phyloP scores from a whole-genome alignment of 1,140 invertebrate genomes.

The Drosophila lini region DNA sequence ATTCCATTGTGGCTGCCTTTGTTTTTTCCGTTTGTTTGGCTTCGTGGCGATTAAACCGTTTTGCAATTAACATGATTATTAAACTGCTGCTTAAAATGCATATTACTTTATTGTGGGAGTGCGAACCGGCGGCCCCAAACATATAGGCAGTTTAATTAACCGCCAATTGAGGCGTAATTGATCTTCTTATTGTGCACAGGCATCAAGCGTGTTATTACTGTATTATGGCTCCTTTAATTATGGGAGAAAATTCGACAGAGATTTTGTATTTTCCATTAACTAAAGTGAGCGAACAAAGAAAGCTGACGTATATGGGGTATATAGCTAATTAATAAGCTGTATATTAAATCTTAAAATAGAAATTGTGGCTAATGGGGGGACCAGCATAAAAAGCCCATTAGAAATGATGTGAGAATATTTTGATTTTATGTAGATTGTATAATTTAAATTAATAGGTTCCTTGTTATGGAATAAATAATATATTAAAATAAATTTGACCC shows the following conservation, averaged over 20 bases:
- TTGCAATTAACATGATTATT: constrained; percentile 51
- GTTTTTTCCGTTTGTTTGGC: constrained; percentile 1
- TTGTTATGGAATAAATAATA: neutral
- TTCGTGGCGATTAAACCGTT: constrained; percentile 29
- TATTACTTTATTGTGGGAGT: constrained; percentile 45
- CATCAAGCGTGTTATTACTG: constrained; percentile 34
- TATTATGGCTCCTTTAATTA: constrained; percentile 25
- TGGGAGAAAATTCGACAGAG: constrained; percentile 17
- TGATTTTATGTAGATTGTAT: neutral
- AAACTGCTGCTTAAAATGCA: constrained; percentile 49
- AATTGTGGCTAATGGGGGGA: neutral
- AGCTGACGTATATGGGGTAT: neutral
- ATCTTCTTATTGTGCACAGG: constrained; percentile 40
- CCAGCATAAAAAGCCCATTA: neutral
- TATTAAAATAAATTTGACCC: neutral
- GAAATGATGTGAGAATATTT: neutral
- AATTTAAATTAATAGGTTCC: neutral
- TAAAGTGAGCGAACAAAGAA: constrained; percentile 13
- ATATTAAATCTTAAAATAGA: neutral
- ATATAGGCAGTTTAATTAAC: constrained; percentile 34
- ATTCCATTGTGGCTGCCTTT: constrained; percentile 18
- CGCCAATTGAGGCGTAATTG: constrained; percentile 41
- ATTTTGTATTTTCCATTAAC: constrained; percentile 10
- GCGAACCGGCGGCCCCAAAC: constrained; percentile 16
- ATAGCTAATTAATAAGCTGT: neutral